Base-by-base conservation (phyloP, 2,888 invertebrate species). In the Sarcophaga subvicina region DNA sequence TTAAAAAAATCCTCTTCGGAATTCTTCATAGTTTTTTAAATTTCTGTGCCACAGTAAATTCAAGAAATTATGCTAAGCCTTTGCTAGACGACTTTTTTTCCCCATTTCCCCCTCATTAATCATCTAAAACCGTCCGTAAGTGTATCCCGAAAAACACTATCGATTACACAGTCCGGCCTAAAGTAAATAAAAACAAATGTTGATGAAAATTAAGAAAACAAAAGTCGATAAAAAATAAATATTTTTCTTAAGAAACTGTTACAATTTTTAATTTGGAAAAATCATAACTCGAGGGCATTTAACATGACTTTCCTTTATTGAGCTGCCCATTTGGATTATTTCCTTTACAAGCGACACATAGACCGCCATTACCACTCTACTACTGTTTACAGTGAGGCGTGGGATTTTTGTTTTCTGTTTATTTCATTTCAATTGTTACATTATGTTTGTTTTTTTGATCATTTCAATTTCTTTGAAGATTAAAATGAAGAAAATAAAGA, bases 171-270 rank as follows among this genome's bases (percentile, higher is more conserved):
- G 37, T 37, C 8, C 2, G 0, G 1, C 1, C 37, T 37, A 37
- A 37, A 37, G 37, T 37, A 37, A 37, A 37, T 8, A 37, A 37
- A 37, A 27, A 27, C 27, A 27, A 27, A 37, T 37, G 37, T 37
- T 8, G 37, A 37, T 37, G 37, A 37, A 37, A 37, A 37, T 10
- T 8, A 37, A 37, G 37, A 37, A 37, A 37, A 37, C 1, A 37
- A 37, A 37, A 63, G 64, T 64, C 3, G 20, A 59, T 49, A 14
- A 59, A 59, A 84, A 69, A 75, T 64, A 63, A 85, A 85, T 85
- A 82, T 82, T 79, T 71, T 86, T 85, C 78, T 82, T 66, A 66
- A 64, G 62, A 86, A 82, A 76, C 80, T 78, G 83, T 83, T 81
- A 86, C 78, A 75, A 81, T 86, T 86, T 67, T 71, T 70, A 70